These are phyloP conservation scores for Nycticryphes semicollaris DNA, from an alignment of 2,113 vertebrate genomes.

Conservation along the genomic window DNA sequence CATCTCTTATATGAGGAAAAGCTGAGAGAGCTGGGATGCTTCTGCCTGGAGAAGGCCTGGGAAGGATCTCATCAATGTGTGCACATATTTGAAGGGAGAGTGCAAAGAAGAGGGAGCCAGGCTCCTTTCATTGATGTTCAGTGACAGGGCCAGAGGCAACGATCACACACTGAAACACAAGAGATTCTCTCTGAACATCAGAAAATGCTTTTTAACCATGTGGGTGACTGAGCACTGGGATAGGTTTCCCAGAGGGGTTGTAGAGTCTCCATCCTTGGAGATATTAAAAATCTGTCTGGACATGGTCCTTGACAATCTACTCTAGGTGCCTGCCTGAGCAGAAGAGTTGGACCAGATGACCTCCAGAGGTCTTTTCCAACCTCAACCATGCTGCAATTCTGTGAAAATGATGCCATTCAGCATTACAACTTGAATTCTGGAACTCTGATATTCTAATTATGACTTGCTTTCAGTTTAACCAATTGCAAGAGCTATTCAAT, in stretches of 20 bases:
- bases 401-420: not conserved
- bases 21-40: not conserved
- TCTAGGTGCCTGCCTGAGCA: not conserved
- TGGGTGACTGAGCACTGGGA: not conserved
- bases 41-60: not conserved
- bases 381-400: not conserved
- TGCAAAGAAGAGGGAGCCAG: not conserved
- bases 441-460: not conserved
- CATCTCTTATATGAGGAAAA: not conserved
- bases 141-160: not conserved
- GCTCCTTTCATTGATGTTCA: not conserved
- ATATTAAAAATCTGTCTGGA: not conserved
- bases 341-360: not conserved
- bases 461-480: not conserved
- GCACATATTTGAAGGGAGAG: not conserved
- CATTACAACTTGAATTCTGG: not conserved
- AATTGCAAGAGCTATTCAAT: not conserved
- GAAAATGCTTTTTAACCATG: not conserved
- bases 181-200: not conserved
- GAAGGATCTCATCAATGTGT: not conserved
- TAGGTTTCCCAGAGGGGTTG: no score
- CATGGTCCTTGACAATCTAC: not conserved
- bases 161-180: not conserved
- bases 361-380: not conserved
- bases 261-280: not conserved